Base-by-base conservation (phyloP, 2,797 vertebrate genomes). In the Astyanax mexicanus region DNA sequence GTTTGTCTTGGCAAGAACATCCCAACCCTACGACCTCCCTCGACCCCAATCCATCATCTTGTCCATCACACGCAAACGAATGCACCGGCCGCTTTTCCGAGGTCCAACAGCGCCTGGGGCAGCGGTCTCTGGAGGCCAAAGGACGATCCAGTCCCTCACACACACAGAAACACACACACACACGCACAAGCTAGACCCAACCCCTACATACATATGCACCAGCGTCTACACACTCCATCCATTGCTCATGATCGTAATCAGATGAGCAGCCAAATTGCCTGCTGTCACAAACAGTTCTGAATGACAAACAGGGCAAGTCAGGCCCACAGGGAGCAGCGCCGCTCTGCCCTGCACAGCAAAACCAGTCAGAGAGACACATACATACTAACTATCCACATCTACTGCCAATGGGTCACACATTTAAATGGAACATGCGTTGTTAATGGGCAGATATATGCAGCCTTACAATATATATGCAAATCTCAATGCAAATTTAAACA, bases 1-100 rank as follows among this genome's bases (percentile, higher is more conserved):
- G 92, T 91, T 90, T 90, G 88, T 86, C 89, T 91, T 90, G 88
- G 88, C 89, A 82, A 87, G 84, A 86, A 87, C 86, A 91, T 84
- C 68, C 68, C 85, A 87, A 89, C 88, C 89, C 84, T 71, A 72
- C 44, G 83, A 93, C 90, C 92, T 84, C 27, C 68, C 60, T 44
- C 81, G 85, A 92, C 90, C 91, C 87, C 83, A 87, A 93, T 93
- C 90, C 87, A 91, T 93, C 92, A 92, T 71, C 27, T 57, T 84
- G 75, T 72, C 69, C 80, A 72, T 80, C 83, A 78, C 60, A 70
- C 69, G 74, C 62, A 76, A 60, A 40, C 74, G 49, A 1, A 67
- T 7, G 55, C 5, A 5, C 27, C n/a, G 13, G 29, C 54, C 12
- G 7, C 51, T 70, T 69, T 78, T 52, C 68, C 40, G 66, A 66